Base-by-base conservation (phyloP, 2,888 invertebrate genomes). In the Eudemis profundana region DNA sequence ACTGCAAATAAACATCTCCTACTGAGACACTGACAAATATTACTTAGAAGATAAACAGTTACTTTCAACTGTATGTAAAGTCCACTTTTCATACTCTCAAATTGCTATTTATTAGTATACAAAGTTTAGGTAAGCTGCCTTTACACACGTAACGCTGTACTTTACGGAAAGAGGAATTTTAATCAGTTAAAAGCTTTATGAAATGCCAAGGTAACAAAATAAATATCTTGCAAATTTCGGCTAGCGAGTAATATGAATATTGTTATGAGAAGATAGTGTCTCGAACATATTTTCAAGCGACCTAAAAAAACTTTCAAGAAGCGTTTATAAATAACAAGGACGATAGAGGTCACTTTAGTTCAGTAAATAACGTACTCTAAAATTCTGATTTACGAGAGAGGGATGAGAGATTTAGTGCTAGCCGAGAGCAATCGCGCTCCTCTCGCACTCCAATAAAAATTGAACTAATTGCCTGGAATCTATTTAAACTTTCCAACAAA, bases 241-340 rank as follows among this genome's bases (percentile, higher is more conserved):
- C n/a, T 7, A 27, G 27, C 4, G 2, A 27, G 0, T 27, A 27
- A 27, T 27, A 27, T 27, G 4, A 27, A 2, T 1, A 15, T 10
- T 12, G 19, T 42, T 40, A 40, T 19, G 19, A 42, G 4, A 42
- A 17, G 1, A 42, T 42, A 42, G 4, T 15, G 1, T 7, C 8
- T 15, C n/a, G n/a, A n/a, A 17, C 17, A 44, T 8, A 14, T 17
- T 29, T 29, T 19, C 17, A 56, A 42, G 12, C 15, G n/a, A 0
- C 10, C 1, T 23, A 44, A 51, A 44, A 21, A n/a, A 51, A 38
- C 36, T 8, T 21, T 53, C 44, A 50, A 44, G 40, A 53, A 29
- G 27, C 27, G 42, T n/a, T n/a, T 47, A 65, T 60, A 53, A 70
- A 71, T 71, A 69, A 70, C 69, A 61, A 69, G 61, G 67, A 70